Base-by-base conservation (phyloP, 1,140 invertebrate species). In the Ceratosolen solmsi region DNA sequence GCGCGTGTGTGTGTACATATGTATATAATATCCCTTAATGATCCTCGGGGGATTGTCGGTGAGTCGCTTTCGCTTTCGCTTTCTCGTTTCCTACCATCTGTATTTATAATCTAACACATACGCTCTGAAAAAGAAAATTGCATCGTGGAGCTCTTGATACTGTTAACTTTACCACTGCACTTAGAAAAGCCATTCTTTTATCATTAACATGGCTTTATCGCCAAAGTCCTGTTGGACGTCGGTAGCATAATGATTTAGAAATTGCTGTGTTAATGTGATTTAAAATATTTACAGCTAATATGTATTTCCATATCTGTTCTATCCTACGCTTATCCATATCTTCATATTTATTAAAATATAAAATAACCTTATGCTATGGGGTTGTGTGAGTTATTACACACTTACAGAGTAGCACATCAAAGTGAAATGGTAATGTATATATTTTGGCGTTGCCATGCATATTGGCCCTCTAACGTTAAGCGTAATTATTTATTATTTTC, bases 31-130 rank as follows among this genome's bases (percentile, higher is more conserved):
- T 68, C 20, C 36, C 20, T n/a, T 68, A 68, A 68, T 38, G 63
- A 68, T 68, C 63, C 33, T 68, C 33, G 5, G 22, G n/a, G 33
- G 20, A 68, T 68, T 38, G 33, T n/a, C 22, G 33, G 63, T n/a
- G 63, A 38, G 63, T 38, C 22, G 63, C 33, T 68, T 68, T 68
- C 33, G 63, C 63, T 68, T 38, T 68, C 63, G 8, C 63, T 33
- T 68, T 8, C 13, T 54, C 20, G 9, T 15, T 8, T 17, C 9
- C 11, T 38, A 33, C 27, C 15, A n/a, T 38, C 7, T 22, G 7
- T n/a, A 11, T n/a, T n/a, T 33, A 68, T n/a, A 68, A 38, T 68
- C 33, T 38, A 4, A 15, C 5, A 20, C 20, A 9, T 68, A 38
- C 20, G 36, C 13, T 20, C 8, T 38, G 33, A 38, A 38, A 38